Percentiles rank a stretch among this genome's conserved stretches.
Conservation (phyloP, 2,113 vertebrate genomes). For the Erinaceus europaeus region DNA sequence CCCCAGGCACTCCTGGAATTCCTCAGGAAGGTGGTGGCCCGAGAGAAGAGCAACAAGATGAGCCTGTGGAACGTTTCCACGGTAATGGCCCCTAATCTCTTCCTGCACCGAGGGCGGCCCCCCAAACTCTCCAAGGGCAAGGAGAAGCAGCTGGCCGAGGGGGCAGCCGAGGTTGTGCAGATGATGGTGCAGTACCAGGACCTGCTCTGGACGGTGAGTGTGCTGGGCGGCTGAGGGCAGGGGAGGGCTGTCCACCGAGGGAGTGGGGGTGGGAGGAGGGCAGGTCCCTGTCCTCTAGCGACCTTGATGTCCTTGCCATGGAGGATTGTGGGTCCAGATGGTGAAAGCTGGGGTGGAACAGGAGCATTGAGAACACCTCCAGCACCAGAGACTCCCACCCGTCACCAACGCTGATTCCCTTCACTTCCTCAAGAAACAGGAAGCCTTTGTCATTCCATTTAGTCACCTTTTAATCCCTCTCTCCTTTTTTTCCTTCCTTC, state of each 20-base stretch:
- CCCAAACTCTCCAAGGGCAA: conserved; percentile 86
- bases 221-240: neutral
- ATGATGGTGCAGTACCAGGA: conserved; percentile 93
- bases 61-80: conserved; percentile 93
- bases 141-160: conserved; percentile 90
- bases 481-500: neutral
- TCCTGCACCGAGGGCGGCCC: conserved; percentile 89
- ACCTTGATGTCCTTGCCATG: no score
- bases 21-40: conserved; percentile 89
- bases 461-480: no score
- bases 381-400: no score
- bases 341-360: no score
- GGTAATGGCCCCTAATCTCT: conserved; percentile 94
- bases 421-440: no score
- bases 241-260: neutral
- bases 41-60: conserved; percentile 92
- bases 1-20: conserved; percentile 90
- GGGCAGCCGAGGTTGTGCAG: conserved; percentile 87
- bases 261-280: neutral
- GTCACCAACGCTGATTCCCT: no score
- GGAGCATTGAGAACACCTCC: no score
- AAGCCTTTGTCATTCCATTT: no score
- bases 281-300: neutral
- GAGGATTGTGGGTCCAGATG: no score
- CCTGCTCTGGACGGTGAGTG: conserved; percentile 90